These are phyloP conservation scores for Marmota flaviventris DNA, from an alignment of 2,113 vertebrate species.

Conservation along the genomic window DNA sequence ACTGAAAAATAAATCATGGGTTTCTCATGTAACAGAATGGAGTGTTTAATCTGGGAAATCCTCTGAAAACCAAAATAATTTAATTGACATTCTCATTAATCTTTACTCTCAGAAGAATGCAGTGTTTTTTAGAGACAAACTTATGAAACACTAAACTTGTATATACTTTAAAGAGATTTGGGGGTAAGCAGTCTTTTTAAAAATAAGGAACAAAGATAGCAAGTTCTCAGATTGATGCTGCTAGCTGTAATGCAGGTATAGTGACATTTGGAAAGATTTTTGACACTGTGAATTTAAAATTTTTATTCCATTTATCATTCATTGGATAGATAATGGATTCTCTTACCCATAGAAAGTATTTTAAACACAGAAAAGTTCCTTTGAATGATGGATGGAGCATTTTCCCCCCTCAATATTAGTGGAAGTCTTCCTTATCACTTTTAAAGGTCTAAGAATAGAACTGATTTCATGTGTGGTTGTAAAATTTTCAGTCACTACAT, in stretches of 20 bases:
- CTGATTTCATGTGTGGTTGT: background rate
- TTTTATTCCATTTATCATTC: background rate
- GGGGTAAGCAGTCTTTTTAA: conserved; percentile 17
- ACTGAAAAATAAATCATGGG: conserved; percentile 8
- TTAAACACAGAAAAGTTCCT: background rate
- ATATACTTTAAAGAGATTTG: background rate
- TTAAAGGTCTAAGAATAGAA: background rate
- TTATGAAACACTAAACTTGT: conserved; percentile 51
- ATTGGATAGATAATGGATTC: background rate
- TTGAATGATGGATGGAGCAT: background rate
- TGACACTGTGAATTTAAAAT: background rate
- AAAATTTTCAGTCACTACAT: background rate
- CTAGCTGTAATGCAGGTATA: background rate
- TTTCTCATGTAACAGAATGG: background rate
- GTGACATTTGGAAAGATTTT: background rate
- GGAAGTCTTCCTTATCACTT: background rate
- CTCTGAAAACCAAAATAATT: conserved; percentile 50
- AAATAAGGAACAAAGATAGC: background rate
- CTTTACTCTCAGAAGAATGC: conserved; percentile 24
- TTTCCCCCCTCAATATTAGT: background rate
- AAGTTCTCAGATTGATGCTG: background rate
- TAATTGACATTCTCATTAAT: conserved; percentile 21
- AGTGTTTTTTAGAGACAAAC: background rate
- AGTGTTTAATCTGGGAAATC: conserved; percentile 32
- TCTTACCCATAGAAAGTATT: background rate